Evolutionary conservation across 2,888 invertebrate species (phyloP), one percentile per base, ranked within the genome.

Genomic region (Agrochola lychnidis): DNA sequence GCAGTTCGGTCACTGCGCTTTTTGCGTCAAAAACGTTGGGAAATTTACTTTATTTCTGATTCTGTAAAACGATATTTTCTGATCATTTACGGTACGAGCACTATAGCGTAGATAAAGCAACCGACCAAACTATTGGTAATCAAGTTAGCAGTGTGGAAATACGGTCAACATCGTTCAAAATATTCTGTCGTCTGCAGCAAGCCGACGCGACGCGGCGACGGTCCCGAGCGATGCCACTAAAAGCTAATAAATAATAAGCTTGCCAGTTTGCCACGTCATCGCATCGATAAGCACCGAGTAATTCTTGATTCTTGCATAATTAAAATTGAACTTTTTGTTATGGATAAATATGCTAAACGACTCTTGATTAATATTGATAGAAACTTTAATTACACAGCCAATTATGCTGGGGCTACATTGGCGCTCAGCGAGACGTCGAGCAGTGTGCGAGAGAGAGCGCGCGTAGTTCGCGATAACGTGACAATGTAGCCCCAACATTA

Each of bases 241-340:
- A 82, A 62, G 70, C 76, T 68, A 82, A 88, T 84, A 84, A 88
- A 82, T 86, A 84, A 88, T 81, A 74, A 84, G 68, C 78, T 80
- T 70, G 71, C 72, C 75, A 76, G 70, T 82, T 80, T 70, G 68
- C 69, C 61, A 82, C 84, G 69, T 88, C 87, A 84, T 68, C 76
- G 76, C 73, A 53, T 78, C 73, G 73, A 82, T 75, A 75, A 78
- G 64, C 45, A 45, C 61, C 45, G 70, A 62, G 76, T 76, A 59
- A 77, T 77, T 70, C 70, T 72, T 19, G 40, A 74, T 63, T 84
- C 67, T 73, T 82, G 83, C 66, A 85, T 82, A 82, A 74, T 76
- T 76, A 40, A 75, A 71, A 70, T 81, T 9, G 1, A 69, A 75
- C 67, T 80, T 80, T 83, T 59, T 48, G 45, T 22, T 36, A 45